Percentiles rank a stretch among this genome's conserved stretches.
Evolutionary conservation across 2,888 invertebrate species (phyloP).

Genomic region (Lagria hirta): DNA sequence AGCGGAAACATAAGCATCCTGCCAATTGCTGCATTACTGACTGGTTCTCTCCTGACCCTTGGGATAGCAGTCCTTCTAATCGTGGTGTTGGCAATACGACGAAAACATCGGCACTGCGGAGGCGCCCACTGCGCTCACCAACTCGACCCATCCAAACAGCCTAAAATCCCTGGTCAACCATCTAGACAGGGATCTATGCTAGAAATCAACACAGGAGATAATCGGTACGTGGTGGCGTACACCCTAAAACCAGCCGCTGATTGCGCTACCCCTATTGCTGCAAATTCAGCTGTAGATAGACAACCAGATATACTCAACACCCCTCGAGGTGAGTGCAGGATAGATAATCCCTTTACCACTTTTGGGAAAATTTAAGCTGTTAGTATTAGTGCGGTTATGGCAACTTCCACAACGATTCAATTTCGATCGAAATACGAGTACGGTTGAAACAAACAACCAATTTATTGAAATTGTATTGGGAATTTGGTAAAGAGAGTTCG

Average conservation of each 20-base stretch:
- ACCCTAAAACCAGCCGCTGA: conserved; percentile 70
- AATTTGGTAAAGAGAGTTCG: no score
- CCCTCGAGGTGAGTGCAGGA: conserved; percentile 62
- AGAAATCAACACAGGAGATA: conserved; percentile 78
- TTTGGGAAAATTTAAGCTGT: conserved; percentile 24
- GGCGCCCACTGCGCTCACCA: conserved; percentile 51
- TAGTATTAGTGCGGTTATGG: conserved; percentile 7
- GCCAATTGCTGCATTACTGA: conserved; percentile 69
- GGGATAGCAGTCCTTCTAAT: conserved; percentile 65
- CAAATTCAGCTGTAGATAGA: conserved; percentile 43
- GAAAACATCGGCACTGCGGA: conserved; percentile 55
- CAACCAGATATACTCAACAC: conserved; percentile 73
- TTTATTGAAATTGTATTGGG: no score
- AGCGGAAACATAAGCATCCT: conserved; percentile 69
- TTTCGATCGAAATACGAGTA: no score
- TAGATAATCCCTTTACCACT: conserved; percentile 27
- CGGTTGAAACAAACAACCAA: no score
- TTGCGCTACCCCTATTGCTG: conserved; percentile 41
- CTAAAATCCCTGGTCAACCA: conserved; percentile 55
- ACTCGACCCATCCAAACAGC: conserved; percentile 55
- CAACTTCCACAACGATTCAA: conserved; percentile 13
- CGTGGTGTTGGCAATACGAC: conserved; percentile 65
- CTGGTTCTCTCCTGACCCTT: conserved; percentile 66
- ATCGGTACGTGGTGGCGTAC: conserved; percentile 83
- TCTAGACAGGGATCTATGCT: conserved; percentile 59